These are phyloP conservation scores for Lethocerus indicus DNA, from an alignment of 1,140 invertebrate genomes.

Conservation along the genomic window DNA sequence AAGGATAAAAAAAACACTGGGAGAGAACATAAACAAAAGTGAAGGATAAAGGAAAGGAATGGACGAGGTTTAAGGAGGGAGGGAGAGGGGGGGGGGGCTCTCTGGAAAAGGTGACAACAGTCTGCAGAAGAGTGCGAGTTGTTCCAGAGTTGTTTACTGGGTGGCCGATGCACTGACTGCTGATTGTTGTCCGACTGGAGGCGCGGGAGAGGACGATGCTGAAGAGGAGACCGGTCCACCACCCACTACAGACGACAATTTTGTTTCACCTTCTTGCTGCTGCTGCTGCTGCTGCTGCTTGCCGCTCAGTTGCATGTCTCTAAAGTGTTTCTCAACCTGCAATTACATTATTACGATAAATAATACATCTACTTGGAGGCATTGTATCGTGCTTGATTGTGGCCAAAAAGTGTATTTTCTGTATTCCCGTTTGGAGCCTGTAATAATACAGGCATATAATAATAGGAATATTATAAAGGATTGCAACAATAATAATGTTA, in stretches of 20 bases:
- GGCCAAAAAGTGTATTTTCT: too few species aligned
- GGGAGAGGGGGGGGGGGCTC: too few species aligned
- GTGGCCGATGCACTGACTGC: background rate
- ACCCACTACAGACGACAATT: background rate
- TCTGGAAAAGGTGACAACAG: too few species aligned
- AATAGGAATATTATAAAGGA: background rate
- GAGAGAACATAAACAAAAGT: too few species aligned
- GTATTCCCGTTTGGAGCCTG: background rate
- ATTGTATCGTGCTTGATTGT: too few species aligned
- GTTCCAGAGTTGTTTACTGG: background rate
- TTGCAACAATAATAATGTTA: background rate
- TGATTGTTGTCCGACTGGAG: background rate
- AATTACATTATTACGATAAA: constrained; percentile 5
- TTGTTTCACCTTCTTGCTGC: background rate
- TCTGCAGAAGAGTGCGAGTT: too few species aligned
- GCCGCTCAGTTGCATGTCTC: constrained; percentile 23
- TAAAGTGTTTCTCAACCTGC: constrained; percentile 40
- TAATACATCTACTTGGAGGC: too few species aligned
- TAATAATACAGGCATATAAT: background rate
- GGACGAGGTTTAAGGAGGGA: too few species aligned
- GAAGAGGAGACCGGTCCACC: background rate
- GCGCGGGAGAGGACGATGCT: too few species aligned
- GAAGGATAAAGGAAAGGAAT: too few species aligned
- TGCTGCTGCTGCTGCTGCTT: background rate
- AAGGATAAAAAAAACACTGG: too few species aligned